Evolutionary conservation across 2,797 vertebrate species (phyloP).

Genomic region (Cygnus olor): DNA sequence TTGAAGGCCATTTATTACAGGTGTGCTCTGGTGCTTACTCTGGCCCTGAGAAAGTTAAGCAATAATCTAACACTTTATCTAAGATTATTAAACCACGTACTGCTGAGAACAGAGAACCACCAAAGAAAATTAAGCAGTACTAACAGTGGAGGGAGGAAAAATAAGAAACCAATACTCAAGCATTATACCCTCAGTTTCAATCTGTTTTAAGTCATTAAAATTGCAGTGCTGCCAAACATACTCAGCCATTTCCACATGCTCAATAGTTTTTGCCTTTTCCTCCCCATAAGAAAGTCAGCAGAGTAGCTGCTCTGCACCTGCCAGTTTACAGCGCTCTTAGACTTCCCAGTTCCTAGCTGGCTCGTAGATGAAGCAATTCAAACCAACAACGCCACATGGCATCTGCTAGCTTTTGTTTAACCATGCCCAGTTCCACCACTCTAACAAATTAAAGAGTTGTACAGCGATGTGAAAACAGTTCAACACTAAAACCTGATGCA

Average conservation of each 20-base stretch:
- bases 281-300: neutral
- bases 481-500: neutral
- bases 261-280: neutral
- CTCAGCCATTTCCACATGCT: neutral
- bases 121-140: neutral
- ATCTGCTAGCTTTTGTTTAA: neutral
- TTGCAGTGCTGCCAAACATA: neutral
- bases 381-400: neutral
- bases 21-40: neutral
- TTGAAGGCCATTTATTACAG: neutral
- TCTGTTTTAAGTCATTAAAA: neutral
- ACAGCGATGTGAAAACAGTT: neutral
- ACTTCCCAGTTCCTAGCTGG: neutral
- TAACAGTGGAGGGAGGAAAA: neutral
- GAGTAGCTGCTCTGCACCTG: accelerated
- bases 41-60: neutral
- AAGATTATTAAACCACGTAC: neutral
- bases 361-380: neutral
- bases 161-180: neutral
- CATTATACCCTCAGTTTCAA: neutral
- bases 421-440: neutral
- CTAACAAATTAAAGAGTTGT: neutral
- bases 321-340: accelerated
- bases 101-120: neutral
- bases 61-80: neutral